Evolutionary conservation across 2,888 invertebrate species (phyloP).

Genomic region (Teleogryllus oceanicus): DNA sequence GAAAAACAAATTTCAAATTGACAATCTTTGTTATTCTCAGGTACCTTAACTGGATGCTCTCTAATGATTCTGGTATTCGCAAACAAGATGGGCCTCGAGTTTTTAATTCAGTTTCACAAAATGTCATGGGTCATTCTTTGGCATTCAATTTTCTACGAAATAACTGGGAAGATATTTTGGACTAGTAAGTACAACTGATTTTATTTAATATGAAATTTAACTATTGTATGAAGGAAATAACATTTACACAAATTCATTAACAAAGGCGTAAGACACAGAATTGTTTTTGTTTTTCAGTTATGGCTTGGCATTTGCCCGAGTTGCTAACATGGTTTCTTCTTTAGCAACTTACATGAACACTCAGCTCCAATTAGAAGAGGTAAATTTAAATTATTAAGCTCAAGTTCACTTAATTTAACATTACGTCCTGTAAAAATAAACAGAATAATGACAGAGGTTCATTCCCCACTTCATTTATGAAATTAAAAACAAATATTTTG

Average conservation of each 20-base stretch:
- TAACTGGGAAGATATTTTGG: slow-evolving; percentile 50
- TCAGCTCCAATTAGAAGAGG: slow-evolving; percentile 38
- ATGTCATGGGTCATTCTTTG: slow-evolving; percentile 56
- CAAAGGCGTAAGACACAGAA: background rate
- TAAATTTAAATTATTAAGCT: slow-evolving; percentile 30
- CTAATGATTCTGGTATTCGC: slow-evolving; percentile 53
- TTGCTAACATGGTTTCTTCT: slow-evolving; percentile 39
- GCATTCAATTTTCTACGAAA: slow-evolving; percentile 58
- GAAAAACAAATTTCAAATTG: too few relatives aligned
- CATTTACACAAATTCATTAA: slow-evolving; percentile 12
- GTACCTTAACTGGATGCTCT: slow-evolving; percentile 53
- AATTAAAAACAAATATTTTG: too few relatives aligned
- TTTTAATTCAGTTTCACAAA: slow-evolving; percentile 57
- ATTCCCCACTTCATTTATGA: too few relatives aligned
- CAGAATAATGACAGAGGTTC: too few relatives aligned
- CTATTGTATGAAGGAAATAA: background rate
- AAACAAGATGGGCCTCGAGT: slow-evolving; percentile 61
- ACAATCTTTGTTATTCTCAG: slow-evolving; percentile 43
- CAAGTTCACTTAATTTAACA: background rate
- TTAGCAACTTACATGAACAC: slow-evolving; percentile 39
- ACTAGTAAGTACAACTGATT: slow-evolving; percentile 47
- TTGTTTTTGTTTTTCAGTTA: slow-evolving; percentile 37
- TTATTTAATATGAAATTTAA: slow-evolving; percentile 22
- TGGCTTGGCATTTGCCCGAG: slow-evolving; percentile 36
- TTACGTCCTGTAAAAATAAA: too few relatives aligned